These are phyloP conservation scores for Patagioenas fasciata DNA, from an alignment of 2,113 vertebrate species.

Conservation along the genomic window DNA sequence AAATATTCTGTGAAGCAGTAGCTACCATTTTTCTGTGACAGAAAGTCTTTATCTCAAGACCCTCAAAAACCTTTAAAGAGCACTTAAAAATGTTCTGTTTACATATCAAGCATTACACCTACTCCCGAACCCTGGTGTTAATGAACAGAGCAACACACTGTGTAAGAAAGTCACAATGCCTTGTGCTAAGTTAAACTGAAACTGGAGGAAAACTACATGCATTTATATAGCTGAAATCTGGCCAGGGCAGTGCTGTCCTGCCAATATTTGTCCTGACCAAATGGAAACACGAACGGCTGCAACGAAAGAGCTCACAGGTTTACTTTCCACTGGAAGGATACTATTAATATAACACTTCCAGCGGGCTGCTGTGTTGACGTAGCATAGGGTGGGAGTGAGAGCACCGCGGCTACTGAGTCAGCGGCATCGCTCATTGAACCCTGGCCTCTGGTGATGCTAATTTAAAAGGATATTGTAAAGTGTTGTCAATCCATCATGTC, in stretches of 20 bases:
- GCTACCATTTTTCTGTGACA: not conserved
- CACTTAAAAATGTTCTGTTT: not conserved
- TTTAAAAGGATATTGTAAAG: not conserved
- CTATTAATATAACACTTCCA: not conserved
- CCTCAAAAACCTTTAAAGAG: not conserved
- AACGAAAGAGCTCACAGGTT: not conserved
- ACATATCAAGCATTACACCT: not conserved
- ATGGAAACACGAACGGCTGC: not conserved
- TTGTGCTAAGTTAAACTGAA: not conserved
- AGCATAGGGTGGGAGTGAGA: not conserved
- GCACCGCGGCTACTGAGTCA: not conserved
- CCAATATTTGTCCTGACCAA: slow-evolving; percentile 1
- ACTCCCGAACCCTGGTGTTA: not conserved
- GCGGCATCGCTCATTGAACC: not conserved
- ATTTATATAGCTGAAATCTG: not conserved
- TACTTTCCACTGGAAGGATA: slow-evolving; percentile 3
- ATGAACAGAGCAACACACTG: not conserved
- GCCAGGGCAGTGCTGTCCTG: not conserved
- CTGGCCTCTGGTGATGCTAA: not conserved
- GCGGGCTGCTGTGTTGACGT: slow-evolving; percentile 1
- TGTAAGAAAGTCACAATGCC: not conserved
- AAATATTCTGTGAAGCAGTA: not conserved
- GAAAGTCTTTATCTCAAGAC: not conserved
- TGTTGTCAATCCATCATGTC: not conserved
- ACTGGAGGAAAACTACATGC: not conserved